These are phyloP conservation scores for Lepidurus arcticus DNA, from an alignment of 1,140 invertebrate genomes.

Conservation along the genomic window DNA sequence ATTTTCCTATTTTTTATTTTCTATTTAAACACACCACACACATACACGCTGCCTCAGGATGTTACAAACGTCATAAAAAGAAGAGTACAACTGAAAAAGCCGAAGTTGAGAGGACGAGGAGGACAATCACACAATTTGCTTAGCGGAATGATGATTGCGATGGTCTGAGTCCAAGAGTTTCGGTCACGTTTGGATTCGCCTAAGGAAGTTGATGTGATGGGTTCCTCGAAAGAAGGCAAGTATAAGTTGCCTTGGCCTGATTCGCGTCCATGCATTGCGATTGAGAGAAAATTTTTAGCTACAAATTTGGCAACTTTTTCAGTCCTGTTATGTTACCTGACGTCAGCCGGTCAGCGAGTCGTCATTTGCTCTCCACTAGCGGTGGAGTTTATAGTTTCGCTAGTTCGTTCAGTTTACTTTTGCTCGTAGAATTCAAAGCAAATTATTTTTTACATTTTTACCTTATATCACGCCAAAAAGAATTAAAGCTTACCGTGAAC, in stretches of 20 bases:
- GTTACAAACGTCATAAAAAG: neutral
- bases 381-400: neutral
- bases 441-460: too few species aligned
- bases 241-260: constrained; percentile 2
- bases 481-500: too few species aligned
- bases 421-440: too few species aligned
- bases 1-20: neutral
- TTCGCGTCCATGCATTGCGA: neutral
- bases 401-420: neutral
- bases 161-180: neutral
- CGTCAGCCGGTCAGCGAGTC: neutral
- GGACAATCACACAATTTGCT: neutral
- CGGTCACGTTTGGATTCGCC: constrained; percentile 11
- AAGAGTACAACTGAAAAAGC: neutral
- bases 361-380: neutral
- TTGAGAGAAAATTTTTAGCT: neutral
- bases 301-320: neutral
- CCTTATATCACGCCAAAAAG: too few species aligned
- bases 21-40: neutral
- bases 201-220: constrained; percentile 12
- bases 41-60: neutral
- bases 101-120: neutral
- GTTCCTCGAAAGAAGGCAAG: neutral
- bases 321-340: neutral
- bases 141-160: constrained; percentile 1